These are phyloP conservation scores for Netelia inedita DNA, from an alignment of 2,888 invertebrate species.

Conservation along the genomic window DNA sequence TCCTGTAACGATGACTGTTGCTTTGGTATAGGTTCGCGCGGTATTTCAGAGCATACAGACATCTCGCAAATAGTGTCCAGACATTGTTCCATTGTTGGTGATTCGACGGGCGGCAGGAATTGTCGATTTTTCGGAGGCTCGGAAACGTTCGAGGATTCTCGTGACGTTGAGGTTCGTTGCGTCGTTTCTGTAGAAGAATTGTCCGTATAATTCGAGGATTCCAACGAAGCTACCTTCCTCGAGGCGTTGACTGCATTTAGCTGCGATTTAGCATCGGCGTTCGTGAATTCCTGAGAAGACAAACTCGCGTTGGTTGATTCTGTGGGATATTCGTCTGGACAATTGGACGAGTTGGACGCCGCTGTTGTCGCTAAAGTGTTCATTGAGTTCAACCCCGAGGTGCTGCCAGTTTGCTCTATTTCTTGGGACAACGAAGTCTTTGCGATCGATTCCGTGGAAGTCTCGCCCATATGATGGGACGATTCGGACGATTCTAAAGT, in stretches of 20 bases:
- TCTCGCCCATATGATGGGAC: not conserved
- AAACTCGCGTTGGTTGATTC: not conserved
- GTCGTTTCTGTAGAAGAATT: constrained; percentile 14
- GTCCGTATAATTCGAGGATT: not conserved
- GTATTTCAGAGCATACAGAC: not conserved
- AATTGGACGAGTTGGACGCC: not conserved
- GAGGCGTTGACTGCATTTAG: too few relatives aligned
- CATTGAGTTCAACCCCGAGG: not conserved
- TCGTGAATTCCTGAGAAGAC: constrained; percentile 3
- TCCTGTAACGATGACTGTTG: not conserved
- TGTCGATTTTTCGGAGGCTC: not conserved
- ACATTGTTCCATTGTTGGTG: not conserved
- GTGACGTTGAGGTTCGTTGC: not conserved
- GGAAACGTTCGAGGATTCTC: not conserved
- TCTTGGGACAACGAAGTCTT: not conserved
- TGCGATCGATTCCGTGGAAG: not conserved
- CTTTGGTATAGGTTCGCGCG: not conserved
- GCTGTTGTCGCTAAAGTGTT: not conserved
- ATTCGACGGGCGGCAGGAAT: not conserved
- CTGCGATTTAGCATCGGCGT: too few relatives aligned
- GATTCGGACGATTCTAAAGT: not conserved
- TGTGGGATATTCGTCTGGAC: not conserved
- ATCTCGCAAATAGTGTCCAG: constrained; percentile 31
- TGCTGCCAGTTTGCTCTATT: not conserved
- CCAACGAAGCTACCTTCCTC: not conserved